Conservation (phyloP, 1,140 invertebrate genomes). For the Zaprionus camerounensis region DNA sequence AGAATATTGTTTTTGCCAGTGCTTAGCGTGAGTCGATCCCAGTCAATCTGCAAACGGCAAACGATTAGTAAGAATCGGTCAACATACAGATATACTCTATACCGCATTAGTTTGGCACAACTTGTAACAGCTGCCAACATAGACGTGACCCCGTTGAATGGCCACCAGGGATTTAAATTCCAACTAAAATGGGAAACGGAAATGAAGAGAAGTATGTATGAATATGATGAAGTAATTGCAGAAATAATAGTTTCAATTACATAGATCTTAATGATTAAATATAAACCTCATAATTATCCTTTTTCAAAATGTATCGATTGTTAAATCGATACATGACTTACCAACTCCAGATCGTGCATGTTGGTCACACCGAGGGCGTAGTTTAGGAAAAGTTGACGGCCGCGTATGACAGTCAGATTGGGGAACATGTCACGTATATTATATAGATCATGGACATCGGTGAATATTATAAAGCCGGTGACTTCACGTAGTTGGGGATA, state of each 20-base stretch:
- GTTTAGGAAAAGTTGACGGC: conserved; percentile 93
- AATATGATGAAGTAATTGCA: too few species aligned
- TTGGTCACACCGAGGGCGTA: conserved; percentile 92
- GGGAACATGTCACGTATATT: conserved; percentile 94
- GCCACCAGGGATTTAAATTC: conserved; percentile 70
- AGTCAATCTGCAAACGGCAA: conserved; percentile 59
- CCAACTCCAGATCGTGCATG: conserved; percentile 66
- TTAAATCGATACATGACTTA: conserved; percentile 27
- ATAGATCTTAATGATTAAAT: not conserved
- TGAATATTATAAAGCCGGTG: conserved; percentile 87
- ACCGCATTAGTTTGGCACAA: conserved; percentile 68
- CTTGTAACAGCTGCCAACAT: conserved; percentile 65
- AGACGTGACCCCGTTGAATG: conserved; percentile 77
- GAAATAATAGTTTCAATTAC: not conserved
- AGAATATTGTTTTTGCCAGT: conserved; percentile 66
- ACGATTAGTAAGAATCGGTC: not conserved
- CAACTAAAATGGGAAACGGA: conserved; percentile 50
- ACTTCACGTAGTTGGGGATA: conserved; percentile 85
- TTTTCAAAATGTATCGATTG: not conserved
- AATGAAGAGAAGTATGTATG: not conserved
- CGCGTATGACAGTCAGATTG: conserved; percentile 96
- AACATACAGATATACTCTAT: not conserved
- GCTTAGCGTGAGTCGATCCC: conserved; percentile 70
- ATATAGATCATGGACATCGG: conserved; percentile 90
- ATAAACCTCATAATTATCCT: not conserved